A percentile compares a stretch with the other conserved stretches of the same genome.
Evolutionary conservation across 2,888 invertebrate species (phyloP).

Genomic region (Linnaemya vulpina): DNA sequence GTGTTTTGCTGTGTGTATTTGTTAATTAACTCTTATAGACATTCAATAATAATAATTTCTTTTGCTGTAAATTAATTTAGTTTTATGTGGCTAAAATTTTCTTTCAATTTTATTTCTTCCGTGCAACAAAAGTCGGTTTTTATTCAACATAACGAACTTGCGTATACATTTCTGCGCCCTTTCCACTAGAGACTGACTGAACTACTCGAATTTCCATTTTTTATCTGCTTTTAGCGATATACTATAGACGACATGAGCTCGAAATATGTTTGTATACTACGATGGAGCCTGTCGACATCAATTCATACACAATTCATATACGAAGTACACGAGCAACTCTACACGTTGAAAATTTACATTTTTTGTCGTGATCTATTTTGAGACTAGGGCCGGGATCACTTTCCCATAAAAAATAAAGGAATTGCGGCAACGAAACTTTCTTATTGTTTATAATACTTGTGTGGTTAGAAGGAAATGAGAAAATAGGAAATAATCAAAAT

Average conservation of each 20-base stretch:
- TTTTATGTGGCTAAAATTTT: conserved; percentile 32
- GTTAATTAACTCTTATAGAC: conserved; percentile 1
- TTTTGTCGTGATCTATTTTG: background rate
- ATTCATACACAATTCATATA: conserved; percentile 27
- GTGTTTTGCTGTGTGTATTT: background rate
- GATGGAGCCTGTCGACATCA: conserved; percentile 63
- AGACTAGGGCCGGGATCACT: too few relatives aligned
- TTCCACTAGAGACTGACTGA: conserved; percentile 65
- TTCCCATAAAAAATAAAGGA: too few relatives aligned
- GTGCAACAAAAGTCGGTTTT: conserved; percentile 60
- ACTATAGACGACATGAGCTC: conserved; percentile 35
- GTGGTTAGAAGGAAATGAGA: too few relatives aligned
- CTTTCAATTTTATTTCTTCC: conserved; percentile 49
- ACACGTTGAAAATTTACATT: conserved; percentile 37
- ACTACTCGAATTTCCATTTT: conserved; percentile 63
- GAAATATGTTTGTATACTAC: conserved; percentile 24
- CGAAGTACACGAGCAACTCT: conserved; percentile 36
- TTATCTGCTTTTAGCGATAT: conserved; percentile 43
- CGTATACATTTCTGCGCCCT: conserved; percentile 69
- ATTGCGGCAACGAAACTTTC: too few relatives aligned
- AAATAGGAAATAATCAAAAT: too few relatives aligned
- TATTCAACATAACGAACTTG: conserved; percentile 61
- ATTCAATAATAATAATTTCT: conserved; percentile 21
- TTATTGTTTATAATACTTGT: too few relatives aligned
- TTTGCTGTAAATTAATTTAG: conserved; percentile 10